Conservation (phyloP, 2,888 invertebrate genomes). For the Chrysina gloriosa region DNA sequence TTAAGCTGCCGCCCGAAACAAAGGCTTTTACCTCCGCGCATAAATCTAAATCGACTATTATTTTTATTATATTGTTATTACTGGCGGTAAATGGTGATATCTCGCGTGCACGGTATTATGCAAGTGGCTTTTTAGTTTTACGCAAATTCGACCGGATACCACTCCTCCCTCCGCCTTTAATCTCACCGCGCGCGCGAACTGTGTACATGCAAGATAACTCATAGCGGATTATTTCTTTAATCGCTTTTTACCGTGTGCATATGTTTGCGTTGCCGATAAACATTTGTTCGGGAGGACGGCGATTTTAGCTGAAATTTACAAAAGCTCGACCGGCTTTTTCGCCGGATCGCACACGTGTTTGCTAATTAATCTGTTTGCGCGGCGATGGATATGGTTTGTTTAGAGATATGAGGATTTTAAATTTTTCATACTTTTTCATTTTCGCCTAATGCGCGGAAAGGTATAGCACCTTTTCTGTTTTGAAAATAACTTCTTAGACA, state of each 20-base stretch:
- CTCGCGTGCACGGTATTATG: not conserved
- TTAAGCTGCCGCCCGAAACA: not conserved
- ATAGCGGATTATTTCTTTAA: conserved; percentile 37
- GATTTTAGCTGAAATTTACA: conserved; percentile 4
- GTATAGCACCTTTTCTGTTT: too few relatives aligned
- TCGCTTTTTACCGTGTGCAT: conserved; percentile 33
- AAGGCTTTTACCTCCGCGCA: conserved; percentile 17
- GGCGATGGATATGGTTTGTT: too few relatives aligned
- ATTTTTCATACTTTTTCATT: too few relatives aligned
- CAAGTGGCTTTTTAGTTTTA: not conserved
- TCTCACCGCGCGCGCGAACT: conserved; percentile 26
- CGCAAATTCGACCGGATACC: not conserved
- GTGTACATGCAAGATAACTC: conserved; percentile 37
- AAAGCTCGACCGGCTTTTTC: conserved; percentile 13
- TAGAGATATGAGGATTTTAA: too few relatives aligned
- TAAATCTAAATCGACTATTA: conserved; percentile 26
- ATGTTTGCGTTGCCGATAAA: conserved; percentile 30
- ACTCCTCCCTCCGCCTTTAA: not conserved
- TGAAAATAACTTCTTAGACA: too few relatives aligned
- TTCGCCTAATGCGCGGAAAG: too few relatives aligned
- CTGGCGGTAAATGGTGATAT: not conserved
- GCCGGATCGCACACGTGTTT: not conserved
- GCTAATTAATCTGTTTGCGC: conserved; percentile 25
- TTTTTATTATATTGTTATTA: too few relatives aligned
- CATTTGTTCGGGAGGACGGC: conserved; percentile 4